Base-by-base conservation (phyloP, 2,113 vertebrate genomes). In the Dipodomys ordii region DNA sequence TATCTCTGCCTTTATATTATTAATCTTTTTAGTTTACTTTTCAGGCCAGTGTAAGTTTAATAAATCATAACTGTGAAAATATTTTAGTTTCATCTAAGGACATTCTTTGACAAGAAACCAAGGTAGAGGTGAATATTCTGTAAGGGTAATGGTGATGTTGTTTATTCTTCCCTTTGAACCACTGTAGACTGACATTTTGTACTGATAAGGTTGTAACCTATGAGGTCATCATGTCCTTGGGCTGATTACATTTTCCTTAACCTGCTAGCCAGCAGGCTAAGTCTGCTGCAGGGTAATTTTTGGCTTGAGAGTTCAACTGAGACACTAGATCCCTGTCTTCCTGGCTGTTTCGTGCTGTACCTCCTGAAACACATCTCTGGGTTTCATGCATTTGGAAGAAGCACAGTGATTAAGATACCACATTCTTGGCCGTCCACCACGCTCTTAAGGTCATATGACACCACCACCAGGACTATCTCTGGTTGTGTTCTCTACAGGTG, bases 11-110 rank as follows among this genome's bases (percentile, higher is more conserved):
- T 83, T 44, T 39, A 18, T 19, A 53, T 28, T 76, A 1, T 1
- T 57, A 57, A 16, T 83, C 46, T 94, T 72, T 91, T 46, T 79
- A 11, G 53, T 90, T 91, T 87, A 35, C 35, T 87, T 49, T 83
- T 49, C 46, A 94, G 69, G 12, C 25, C 53, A 39, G 57, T 71
- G 6, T 53, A 77, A 28, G 9, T 91, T 89, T 78, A 94, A 88
- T 90, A 93, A 93, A 44, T 87, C 46, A 86, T 65, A 32, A 22
- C 80, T 57, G 1, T 89, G 78, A 78, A 73, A n/a, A 62, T 82
- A 49, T 49, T 83, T 86, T 27, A 60, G n/a, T 85, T 95, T n/a
- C 77, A 2, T 79, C 92, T 49, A 27, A n/a, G n/a, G n/a, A n/a
- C 12, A 1, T 81, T 62, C n/a, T 80, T 77, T 67, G 67, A 39